Evolutionary conservation across 2,888 invertebrate genomes (phyloP).

Genomic region (Watsonalla cultraria): DNA sequence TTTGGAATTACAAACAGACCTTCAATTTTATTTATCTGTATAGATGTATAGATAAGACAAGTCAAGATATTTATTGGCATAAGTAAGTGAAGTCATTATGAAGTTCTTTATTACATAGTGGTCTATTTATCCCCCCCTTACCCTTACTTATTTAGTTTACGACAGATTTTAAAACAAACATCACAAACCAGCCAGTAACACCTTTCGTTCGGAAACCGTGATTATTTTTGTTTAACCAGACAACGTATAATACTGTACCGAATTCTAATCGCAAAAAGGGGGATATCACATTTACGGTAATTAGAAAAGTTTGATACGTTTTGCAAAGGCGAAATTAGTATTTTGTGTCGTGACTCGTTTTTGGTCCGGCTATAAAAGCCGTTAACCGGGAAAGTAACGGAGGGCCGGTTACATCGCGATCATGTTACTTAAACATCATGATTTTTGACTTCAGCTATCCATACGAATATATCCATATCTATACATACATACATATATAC

Average conservation of each 20-base stretch:
- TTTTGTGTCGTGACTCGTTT: constrained; percentile 64
- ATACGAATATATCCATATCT: too few relatives aligned
- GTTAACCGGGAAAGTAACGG: constrained; percentile 45
- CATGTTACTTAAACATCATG: constrained; percentile 23
- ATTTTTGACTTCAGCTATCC: too few relatives aligned
- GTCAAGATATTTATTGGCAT: too few relatives aligned
- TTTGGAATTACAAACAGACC: too few relatives aligned
- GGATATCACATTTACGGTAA: constrained; percentile 64
- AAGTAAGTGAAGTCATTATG: too few relatives aligned
- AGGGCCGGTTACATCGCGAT: constrained; percentile 18
- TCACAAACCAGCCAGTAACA: background rate
- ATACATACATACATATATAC: too few relatives aligned
- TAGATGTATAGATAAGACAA: too few relatives aligned
- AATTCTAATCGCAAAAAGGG: constrained; percentile 53
- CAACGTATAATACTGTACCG: constrained; percentile 24
- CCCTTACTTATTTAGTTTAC: too few relatives aligned
- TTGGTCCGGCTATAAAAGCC: constrained; percentile 53
- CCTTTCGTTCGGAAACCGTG: background rate
- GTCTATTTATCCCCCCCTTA: too few relatives aligned
- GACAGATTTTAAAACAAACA: too few relatives aligned
- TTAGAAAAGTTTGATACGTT: constrained; percentile 72
- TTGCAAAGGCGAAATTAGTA: constrained; percentile 67
- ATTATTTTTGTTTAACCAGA: constrained; percentile 8
- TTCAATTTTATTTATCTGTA: too few relatives aligned
- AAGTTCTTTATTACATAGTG: too few relatives aligned